A percentile compares a stretch with the other conserved stretches of the same genome.
Evolutionary conservation across 2,113 vertebrate species (phyloP).

Genomic region (Aramus guarauna): DNA sequence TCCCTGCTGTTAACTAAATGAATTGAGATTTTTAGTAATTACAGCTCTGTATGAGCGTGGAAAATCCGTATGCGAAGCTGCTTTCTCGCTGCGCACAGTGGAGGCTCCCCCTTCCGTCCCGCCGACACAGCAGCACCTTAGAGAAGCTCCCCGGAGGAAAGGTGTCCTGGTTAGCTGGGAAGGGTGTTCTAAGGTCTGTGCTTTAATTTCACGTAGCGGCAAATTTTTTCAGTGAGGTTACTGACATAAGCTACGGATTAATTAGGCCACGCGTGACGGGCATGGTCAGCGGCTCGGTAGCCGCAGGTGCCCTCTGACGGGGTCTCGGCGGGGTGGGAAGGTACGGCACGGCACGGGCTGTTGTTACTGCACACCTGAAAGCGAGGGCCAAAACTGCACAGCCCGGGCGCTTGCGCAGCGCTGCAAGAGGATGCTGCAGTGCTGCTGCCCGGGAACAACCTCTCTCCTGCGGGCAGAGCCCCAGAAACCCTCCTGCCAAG

Average conservation of each 20-base stretch:
- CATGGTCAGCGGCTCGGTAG: neutral
- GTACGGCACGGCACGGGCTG: neutral
- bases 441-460: neutral
- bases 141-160: neutral
- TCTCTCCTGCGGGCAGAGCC: neutral
- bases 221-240: neutral
- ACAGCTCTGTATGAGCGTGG: neutral
- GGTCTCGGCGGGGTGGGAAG: neutral
- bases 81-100: neutral
- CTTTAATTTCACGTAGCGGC: neutral
- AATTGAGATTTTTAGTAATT: neutral
- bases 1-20: neutral
- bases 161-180: neutral
- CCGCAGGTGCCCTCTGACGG: neutral
- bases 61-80: neutral
- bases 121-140: neutral
- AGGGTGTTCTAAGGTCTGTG: neutral
- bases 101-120: conserved; percentile 2
- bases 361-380: neutral
- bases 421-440: neutral
- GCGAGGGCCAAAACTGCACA: neutral
- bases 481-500: neutral
- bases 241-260: neutral
- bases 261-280: rapidly evolving
- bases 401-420: neutral